phyloP scores from a whole-genome alignment of 1,140 invertebrate species.

The Augochlora pura region DNA sequence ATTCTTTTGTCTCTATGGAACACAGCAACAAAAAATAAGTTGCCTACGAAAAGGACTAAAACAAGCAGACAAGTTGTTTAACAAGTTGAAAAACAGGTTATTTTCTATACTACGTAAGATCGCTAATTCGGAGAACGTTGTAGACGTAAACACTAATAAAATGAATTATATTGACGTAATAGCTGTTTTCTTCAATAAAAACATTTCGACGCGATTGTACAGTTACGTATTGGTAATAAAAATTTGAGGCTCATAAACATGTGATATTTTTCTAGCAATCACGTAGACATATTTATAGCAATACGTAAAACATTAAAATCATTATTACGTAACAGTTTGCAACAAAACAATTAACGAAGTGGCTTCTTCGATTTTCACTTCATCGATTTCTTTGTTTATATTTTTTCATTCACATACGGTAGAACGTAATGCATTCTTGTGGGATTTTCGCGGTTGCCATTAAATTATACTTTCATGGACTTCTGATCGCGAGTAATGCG shows the following conservation, averaged over 20 bases:
- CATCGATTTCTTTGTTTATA: neutral
- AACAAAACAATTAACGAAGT: neutral
- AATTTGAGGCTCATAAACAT: too few species aligned
- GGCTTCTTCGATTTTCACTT: neutral
- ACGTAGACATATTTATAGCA: neutral
- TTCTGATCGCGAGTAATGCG: neutral
- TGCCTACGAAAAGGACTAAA: neutral
- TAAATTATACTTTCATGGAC: slow-evolving; percentile 12
- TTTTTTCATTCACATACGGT: neutral
- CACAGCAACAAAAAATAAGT: neutral
- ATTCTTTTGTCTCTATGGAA: neutral
- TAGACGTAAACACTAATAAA: slow-evolving; percentile 12
- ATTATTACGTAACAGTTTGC: neutral
- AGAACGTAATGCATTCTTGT: neutral
- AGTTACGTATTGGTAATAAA: neutral
- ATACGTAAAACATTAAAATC: neutral
- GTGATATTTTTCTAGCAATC: neutral
- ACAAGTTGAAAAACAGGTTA: slow-evolving; percentile 27
- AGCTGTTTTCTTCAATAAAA: slow-evolving; percentile 9
- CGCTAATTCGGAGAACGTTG: slow-evolving; percentile 6
- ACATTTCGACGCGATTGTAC: too few species aligned
- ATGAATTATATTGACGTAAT: slow-evolving; percentile 3
- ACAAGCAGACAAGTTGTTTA: slow-evolving; percentile 8
- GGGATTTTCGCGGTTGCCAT: neutral
- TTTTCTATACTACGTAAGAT: neutral